These are phyloP conservation scores for Axis porcinus DNA, from an alignment of 2,113 vertebrate genomes.

Conservation along the genomic window DNA sequence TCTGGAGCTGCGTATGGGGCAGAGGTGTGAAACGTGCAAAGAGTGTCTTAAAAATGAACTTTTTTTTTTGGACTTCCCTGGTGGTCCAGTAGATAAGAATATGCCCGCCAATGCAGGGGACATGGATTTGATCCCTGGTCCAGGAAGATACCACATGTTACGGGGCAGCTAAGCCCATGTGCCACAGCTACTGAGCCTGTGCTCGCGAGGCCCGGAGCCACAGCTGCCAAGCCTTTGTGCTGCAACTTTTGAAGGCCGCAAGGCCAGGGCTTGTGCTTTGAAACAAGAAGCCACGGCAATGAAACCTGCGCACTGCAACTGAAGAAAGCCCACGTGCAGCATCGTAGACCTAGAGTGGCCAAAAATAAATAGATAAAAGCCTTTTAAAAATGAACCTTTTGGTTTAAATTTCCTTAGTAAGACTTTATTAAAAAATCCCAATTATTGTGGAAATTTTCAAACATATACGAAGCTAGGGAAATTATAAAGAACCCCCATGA, in stretches of 20 bases:
- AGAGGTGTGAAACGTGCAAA: background rate
- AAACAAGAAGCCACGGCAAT: background rate
- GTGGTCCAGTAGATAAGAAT: background rate
- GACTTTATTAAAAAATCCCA: background rate
- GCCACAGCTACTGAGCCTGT: background rate
- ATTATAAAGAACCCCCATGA: background rate
- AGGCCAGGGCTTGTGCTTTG: background rate
- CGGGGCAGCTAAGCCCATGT: fast-evolving
- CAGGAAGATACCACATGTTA: background rate
- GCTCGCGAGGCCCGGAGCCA: background rate
- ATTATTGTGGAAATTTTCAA: background rate
- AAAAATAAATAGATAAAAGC: background rate
- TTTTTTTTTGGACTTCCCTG: background rate
- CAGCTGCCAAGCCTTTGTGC: background rate
- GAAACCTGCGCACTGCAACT: fast-evolving
- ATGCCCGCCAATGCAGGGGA: fast-evolving
- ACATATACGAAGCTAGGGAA: background rate
- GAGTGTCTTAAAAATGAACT: background rate
- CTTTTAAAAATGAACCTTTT: background rate
- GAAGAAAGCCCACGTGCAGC: background rate
- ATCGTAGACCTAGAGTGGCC: background rate
- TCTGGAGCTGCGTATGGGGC: background rate
- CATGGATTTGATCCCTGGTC: background rate
- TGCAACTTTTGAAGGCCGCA: background rate
- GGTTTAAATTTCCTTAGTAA: background rate